Conservation (phyloP, 2,113 vertebrate genomes). For the Candoia aspera region DNA sequence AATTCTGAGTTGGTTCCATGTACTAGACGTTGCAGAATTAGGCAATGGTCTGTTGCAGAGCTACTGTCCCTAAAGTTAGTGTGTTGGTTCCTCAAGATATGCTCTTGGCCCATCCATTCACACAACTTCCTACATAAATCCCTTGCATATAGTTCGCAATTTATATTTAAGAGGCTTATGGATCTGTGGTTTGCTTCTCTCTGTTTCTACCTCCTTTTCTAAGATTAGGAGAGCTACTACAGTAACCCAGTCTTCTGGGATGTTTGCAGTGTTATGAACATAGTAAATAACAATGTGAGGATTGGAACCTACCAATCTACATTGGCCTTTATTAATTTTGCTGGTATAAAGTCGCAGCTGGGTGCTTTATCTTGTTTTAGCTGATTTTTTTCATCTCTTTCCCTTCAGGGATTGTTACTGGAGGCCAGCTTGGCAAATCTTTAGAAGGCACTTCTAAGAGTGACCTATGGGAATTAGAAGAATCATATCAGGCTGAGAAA, state of each 20-base stretch:
- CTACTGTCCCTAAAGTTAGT: not conserved
- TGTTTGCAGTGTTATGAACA: not conserved
- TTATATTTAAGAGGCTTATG: not conserved
- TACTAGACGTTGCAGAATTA: not conserved
- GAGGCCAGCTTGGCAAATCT: not conserved
- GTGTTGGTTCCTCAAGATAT: not conserved
- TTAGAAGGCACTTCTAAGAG: not conserved
- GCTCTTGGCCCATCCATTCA: not conserved
- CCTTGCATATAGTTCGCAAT: not conserved
- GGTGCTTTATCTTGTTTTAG: not conserved
- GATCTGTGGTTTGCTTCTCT: not conserved
- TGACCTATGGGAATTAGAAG: not conserved
- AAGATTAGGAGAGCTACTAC: not conserved
- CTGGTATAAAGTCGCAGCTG: not conserved
- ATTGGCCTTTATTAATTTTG: not conserved
- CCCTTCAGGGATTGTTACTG: not conserved
- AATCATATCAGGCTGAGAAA: not conserved
- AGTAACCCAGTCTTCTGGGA: not conserved
- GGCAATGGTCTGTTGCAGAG: not conserved
- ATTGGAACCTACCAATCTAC: not conserved
- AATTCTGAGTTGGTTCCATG: not conserved
- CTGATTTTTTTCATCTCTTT: not conserved
- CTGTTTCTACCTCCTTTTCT: not conserved
- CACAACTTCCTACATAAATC: not conserved
- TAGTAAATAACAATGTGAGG: not conserved